Base-by-base conservation (phyloP, 2,888 invertebrate species). In the Synergus itoensis region DNA sequence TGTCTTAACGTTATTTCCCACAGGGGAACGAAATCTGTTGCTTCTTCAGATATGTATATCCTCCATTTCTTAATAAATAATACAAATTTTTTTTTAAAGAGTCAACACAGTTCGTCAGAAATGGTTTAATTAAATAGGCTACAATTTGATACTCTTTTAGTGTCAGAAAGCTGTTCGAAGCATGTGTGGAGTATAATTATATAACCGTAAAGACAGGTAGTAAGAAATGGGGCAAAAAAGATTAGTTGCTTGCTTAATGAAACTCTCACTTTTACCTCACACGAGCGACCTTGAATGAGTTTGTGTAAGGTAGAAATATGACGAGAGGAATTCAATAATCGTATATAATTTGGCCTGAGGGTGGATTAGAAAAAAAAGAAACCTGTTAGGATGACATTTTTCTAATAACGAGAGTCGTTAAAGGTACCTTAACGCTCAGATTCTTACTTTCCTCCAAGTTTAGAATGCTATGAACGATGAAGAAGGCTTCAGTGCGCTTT, bases 401-500 rank as follows among this genome's bases (percentile, higher is more conserved):
- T 81, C 77, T 79, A 79, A 73, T 79, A 82, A 81, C 75, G 80
- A 80, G 81, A 69, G 78, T 82, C 80, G 80, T 82, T 83, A 83
- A 78, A 65, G 65, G 41, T 65, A 41, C 65, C 76, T 77, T 76
- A 78, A 62, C 76, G 65, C 62, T 80, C 76, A 80, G 80, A 83
- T 81, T 65, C 78, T 83, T 81, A 79, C 77, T 80, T 81, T 79
- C 80, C 79, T 73, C 53, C 60, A 78, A 41, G 80, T 82, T 80
- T 82, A 79, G 78, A 81, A 82, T 45, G 53, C 48, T 79, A 81
- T 69, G 76, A 80, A 81, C 77, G 76, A 77, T 79, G 80, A 80
- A 81, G 76, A 79, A 84, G 77, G 79, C 83, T 82, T 79, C 81
- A 80, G 80, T 78, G 77, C 78, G 85, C 86, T 85, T 89, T 89